These are phyloP conservation scores for Epirrhoe tristata DNA, from an alignment of 2,888 invertebrate species.

Conservation along the genomic window DNA sequence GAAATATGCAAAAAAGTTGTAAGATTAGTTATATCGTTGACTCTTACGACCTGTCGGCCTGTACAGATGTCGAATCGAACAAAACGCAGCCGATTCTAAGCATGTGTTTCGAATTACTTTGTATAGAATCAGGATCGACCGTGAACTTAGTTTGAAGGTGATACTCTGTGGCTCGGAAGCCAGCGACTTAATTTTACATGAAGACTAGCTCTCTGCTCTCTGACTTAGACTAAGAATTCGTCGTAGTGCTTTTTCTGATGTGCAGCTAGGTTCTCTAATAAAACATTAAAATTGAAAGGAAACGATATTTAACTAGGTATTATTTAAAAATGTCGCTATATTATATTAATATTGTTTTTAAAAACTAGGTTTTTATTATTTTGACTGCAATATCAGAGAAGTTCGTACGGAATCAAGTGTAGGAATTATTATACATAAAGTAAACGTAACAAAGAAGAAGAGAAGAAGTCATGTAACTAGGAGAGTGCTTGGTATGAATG, in stretches of 20 bases:
- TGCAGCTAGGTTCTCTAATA: not conserved
- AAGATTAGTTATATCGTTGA: not conserved
- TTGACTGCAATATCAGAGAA: too few species aligned
- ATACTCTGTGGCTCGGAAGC: constrained; percentile 18
- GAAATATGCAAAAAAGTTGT: not conserved
- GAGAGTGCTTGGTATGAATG: too few species aligned
- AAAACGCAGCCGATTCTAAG: constrained; percentile 40
- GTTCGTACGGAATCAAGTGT: too few species aligned
- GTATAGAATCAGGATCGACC: constrained; percentile 34
- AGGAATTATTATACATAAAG: too few species aligned
- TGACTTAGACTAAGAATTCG: too few species aligned
- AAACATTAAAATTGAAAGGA: not conserved
- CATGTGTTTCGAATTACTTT: constrained; percentile 47
- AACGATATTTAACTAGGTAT: not conserved
- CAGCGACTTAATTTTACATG: not conserved
- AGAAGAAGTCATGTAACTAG: too few species aligned
- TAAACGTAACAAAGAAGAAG: too few species aligned
- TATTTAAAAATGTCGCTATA: too few species aligned
- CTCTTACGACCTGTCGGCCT: not conserved
- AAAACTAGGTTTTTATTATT: too few species aligned
- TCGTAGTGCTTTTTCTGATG: not conserved
- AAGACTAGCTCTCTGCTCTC: too few species aligned
- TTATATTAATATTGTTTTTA: too few species aligned
- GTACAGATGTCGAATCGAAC: constrained; percentile 44
- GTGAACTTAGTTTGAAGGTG: constrained; percentile 41